phyloP scores from a whole-genome alignment of 2,888 invertebrate genomes.

The Cantharis nigra region DNA sequence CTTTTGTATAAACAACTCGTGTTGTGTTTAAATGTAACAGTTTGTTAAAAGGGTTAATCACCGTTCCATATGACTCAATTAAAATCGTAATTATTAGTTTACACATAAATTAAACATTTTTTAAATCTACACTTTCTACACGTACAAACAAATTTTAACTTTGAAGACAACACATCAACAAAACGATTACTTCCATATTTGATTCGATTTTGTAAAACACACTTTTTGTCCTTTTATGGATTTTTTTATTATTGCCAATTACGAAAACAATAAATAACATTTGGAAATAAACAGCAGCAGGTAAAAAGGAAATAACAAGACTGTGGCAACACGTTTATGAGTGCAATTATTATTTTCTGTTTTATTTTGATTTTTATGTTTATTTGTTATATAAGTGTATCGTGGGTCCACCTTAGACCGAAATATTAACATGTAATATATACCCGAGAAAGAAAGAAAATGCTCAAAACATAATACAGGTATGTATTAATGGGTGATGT shows the following conservation, averaged over 20 bases:
- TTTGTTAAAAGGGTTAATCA: not conserved
- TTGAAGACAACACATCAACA: not conserved
- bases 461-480: conserved; percentile 9
- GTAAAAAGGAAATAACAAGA: not conserved
- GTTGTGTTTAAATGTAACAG: conserved; percentile 1
- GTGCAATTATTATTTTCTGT: conserved; percentile 2
- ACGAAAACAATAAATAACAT: not conserved
- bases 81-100: not conserved
- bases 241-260: conserved; percentile 3
- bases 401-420: conserved; percentile 53
- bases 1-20: not conserved
- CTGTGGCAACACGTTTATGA: not conserved
- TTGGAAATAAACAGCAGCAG: not conserved
- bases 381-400: conserved; percentile 40
- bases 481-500: conserved; percentile 12
- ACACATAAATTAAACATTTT: not conserved
- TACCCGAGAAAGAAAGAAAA: conserved; percentile 1
- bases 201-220: conserved; percentile 1
- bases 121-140: not conserved
- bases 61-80: not conserved
- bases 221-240: conserved; percentile 15
- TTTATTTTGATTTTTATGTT: conserved; percentile 7
- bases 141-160: not conserved
- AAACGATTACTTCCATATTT: not conserved
- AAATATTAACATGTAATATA: conserved; percentile 40